Evolutionary conservation across 53 echinoderm and acorn worm species (phyloP).

Genomic region (Holothuria leucospilota): DNA sequence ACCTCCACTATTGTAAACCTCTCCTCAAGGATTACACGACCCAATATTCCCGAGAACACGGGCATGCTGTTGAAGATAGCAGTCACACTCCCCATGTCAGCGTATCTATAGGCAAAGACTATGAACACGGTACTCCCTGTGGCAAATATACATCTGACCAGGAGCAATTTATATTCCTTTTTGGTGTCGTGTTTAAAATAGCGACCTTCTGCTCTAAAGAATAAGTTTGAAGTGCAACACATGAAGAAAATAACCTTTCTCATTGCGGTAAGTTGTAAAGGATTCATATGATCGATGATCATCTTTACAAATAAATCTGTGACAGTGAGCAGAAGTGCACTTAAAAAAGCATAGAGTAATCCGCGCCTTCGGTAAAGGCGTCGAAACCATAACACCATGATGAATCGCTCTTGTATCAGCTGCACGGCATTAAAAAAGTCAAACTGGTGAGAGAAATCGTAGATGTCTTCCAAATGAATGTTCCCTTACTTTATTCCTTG

Average conservation of each 20-base stretch:
- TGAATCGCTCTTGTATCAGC: too few relatives aligned
- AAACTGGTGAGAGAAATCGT: too few relatives aligned
- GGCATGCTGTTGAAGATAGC: constrained; percentile 57
- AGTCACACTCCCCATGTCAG: constrained; percentile 44
- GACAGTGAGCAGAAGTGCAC: constrained; percentile 14
- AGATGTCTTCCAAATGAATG: too few relatives aligned
- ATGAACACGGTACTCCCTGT: constrained; percentile 10
- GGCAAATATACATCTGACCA: background rate
- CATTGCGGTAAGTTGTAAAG: background rate
- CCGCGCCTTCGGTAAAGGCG: background rate
- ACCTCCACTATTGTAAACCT: constrained; percentile 45
- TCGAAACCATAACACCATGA: background rate
- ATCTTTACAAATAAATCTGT: constrained; percentile 29
- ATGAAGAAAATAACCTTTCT: background rate
- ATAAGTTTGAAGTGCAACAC: background rate
- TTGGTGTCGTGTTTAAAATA: background rate
- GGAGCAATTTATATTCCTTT: constrained; percentile 1
- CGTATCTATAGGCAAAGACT: constrained; percentile 23
- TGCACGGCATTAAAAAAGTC: too few relatives aligned
- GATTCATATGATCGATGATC: background rate
- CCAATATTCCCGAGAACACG: constrained; percentile 51
- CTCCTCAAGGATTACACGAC: constrained; percentile 50
- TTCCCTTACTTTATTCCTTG: too few relatives aligned
- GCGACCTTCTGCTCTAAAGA: background rate
- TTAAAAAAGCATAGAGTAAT: background rate